Evolutionary conservation across 1,140 invertebrate species (phyloP).

Genomic region (Mizuhopecten yessoensis): DNA sequence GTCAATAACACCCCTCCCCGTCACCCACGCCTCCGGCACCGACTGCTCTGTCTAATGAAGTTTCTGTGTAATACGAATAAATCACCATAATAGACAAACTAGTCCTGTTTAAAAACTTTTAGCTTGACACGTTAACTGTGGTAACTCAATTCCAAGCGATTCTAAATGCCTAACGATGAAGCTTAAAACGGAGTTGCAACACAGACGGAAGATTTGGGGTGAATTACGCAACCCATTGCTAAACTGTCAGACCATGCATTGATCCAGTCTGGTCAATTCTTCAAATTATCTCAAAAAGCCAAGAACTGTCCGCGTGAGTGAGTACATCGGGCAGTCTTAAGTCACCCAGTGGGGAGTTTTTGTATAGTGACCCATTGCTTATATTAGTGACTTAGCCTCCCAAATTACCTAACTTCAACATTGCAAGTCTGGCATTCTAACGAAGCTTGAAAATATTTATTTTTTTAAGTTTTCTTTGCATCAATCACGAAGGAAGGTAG

Average conservation of each 20-base stretch:
- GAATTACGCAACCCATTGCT: neutral
- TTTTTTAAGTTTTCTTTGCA: too few species aligned
- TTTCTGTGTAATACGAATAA: neutral
- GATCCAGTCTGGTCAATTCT: slow-evolving; percentile 16
- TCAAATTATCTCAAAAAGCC: slow-evolving; percentile 12
- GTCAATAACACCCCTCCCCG: neutral
- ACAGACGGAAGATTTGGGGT: neutral
- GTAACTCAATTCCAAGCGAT: neutral
- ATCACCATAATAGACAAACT: neutral
- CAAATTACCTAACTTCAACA: too few species aligned
- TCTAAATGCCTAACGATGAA: neutral
- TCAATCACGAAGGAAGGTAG: too few species aligned
- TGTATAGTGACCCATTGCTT: neutral
- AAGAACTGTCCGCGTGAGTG: neutral
- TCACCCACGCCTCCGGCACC: neutral
- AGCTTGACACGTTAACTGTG: neutral
- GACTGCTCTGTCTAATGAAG: neutral
- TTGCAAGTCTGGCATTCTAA: too few species aligned
- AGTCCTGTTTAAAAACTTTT: neutral
- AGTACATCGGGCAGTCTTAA: neutral
- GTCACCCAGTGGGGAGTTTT: neutral
- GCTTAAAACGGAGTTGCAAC: neutral
- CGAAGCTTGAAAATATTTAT: too few species aligned
- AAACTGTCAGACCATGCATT: slow-evolving; percentile 22
- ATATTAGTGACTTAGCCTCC: too few species aligned